Percentiles rank a stretch among this genome's conserved stretches.
phyloP scores from a whole-genome alignment of 2,113 vertebrate species.

The Pelodiscus sinensis region DNA sequence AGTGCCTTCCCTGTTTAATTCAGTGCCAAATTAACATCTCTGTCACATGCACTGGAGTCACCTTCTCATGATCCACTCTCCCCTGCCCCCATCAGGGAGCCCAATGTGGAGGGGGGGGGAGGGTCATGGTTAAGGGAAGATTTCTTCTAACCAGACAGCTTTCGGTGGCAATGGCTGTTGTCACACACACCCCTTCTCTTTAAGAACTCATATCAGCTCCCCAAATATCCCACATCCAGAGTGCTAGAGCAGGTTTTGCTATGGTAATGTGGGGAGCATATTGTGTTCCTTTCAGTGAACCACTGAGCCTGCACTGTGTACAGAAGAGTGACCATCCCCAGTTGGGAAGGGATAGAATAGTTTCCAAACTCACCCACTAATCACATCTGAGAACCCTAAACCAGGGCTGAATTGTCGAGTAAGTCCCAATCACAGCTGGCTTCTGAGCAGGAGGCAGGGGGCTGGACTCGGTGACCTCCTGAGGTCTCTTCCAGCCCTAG shows the following conservation, averaged over 20 bases:
- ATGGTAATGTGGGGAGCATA: accelerated
- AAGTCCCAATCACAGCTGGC: background rate
- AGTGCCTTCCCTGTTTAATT: accelerated
- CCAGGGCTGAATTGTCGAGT: background rate
- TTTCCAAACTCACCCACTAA: background rate
- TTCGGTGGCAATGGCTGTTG: background rate
- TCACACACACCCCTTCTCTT: background rate
- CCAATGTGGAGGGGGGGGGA: accelerated
- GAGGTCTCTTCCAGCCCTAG: no score
- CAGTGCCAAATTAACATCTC: background rate
- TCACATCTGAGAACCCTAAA: background rate
- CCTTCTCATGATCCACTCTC: background rate
- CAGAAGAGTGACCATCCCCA: accelerated
- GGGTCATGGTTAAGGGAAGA: accelerated
- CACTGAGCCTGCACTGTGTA: background rate
- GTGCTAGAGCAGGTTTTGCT: accelerated
- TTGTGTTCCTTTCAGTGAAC: background rate
- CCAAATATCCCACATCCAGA: background rate
- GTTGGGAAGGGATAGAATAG: no score
- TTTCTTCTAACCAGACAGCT: background rate
- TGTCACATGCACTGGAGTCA: accelerated
- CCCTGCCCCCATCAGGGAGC: accelerated
- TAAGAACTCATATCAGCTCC: background rate
- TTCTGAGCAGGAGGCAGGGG: background rate
- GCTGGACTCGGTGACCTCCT: no score